phyloP scores from a whole-genome alignment of 2,113 vertebrate genomes.

The Eolophus roseicapilla region DNA sequence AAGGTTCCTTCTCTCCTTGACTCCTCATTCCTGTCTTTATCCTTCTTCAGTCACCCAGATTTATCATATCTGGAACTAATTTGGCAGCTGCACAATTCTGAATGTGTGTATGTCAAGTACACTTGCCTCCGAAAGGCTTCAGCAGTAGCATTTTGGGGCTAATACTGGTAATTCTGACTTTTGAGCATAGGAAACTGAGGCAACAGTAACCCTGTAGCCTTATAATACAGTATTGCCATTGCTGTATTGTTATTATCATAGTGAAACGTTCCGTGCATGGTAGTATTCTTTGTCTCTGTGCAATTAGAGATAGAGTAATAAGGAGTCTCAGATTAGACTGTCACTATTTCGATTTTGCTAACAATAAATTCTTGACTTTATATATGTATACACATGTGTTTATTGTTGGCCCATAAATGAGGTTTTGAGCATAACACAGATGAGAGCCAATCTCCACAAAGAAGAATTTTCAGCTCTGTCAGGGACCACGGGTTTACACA shows the following conservation, averaged over 20 bases:
- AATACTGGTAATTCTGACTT: not conserved
- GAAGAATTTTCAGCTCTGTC: not conserved
- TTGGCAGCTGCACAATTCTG: not conserved
- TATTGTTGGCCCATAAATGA: not conserved
- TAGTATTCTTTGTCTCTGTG: not conserved
- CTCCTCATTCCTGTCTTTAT: not conserved
- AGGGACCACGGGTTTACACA: not conserved
- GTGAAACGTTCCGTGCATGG: not conserved
- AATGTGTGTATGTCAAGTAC: rapidly evolving
- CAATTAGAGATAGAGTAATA: not conserved
- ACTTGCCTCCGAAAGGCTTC: not conserved
- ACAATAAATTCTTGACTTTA: not conserved
- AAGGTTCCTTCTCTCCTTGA: not conserved
- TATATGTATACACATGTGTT: not conserved
- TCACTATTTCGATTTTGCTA: not conserved
- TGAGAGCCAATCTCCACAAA: not conserved
- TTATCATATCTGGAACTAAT: not conserved
- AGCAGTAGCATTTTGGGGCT: not conserved
- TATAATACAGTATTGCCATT: rapidly evolving
- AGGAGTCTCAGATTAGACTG: not conserved
- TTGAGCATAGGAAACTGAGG: not conserved
- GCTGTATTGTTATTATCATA: not conserved
- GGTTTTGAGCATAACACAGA: not conserved
- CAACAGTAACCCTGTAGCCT: not conserved
- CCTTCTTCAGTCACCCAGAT: not conserved